Evolutionary conservation across 2,797 vertebrate genomes (phyloP), one percentile per base, ranked within the genome.

Genomic region (Lutjanus argentimaculatus): DNA sequence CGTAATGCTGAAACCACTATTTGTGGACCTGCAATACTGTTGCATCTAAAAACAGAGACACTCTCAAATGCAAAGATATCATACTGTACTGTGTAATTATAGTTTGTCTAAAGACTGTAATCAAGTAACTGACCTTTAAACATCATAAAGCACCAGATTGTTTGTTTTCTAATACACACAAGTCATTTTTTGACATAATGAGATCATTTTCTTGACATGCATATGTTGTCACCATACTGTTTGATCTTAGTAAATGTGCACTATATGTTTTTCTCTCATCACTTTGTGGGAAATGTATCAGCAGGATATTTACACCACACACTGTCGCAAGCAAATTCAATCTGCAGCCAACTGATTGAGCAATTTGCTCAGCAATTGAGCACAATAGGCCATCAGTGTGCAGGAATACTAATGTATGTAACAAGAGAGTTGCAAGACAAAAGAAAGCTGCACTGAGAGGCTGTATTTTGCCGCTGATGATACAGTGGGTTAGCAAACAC

Each of bases 271-370:
- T 69, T 61, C 51, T 62, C 55, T 82, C 58, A 67, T 77, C 61
- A 70, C 77, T 85, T 68, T 77, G 79, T 59, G 73, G 76, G 56
- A 91, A 89, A 86, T 72, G 84, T 67, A 88, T 67, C 90, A 85
- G 87, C 85, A 61, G 89, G 91, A 91, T 92, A 87, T 94, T 92
- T 93, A 90, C 83, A 82, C 82, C 77, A 62, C 88, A 86, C 88
- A 85, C 86, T 91, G 91, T 77, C 88, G 83, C 57, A 75, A 88
- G 82, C 88, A 92, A 94, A 94, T 95, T 92, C 91, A 92, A 91
- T 92, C 90, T 94, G 86, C 74, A 89, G 75, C 82, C 84, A 81
- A 84, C 88, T 92, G 90, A 92, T 91, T 92, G 87, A 90, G 86
- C 88, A 91, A 92, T 93, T 92, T 94, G 75, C 82, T 85, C 82